Base-by-base conservation (phyloP, 2,113 vertebrate genomes). In the Cyphomyrus plagiostoma region DNA sequence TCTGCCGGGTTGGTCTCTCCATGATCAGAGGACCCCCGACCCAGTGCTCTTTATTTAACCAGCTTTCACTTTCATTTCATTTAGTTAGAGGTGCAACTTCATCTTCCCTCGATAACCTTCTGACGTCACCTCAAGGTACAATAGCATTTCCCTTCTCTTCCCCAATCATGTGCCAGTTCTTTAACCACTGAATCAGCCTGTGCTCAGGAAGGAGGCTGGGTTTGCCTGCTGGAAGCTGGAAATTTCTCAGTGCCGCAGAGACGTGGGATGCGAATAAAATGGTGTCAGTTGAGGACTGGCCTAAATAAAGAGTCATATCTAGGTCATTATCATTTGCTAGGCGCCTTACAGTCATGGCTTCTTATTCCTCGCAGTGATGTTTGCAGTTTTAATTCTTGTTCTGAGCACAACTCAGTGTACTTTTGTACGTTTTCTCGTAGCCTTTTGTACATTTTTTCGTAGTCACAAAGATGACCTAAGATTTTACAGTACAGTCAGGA, bases 1-100 rank as follows among this genome's bases (percentile, higher is more conserved):
- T n/a, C n/a, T n/a, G n/a, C n/a, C 93, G 90, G 94, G 92, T 94
- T 80, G 90, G 87, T 48, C 21, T 48, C 82, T 48, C 39, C 17
- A 6, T 80, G 8, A 80, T 42, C n/a, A 70, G 62, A 70, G 26
- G 10, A 26, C n/a, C 74, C 30, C 11, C 35, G 10, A 74, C 26
- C 70, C 30, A 17, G 30, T 13, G 5, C 5, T 39, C 13, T 77
- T 77, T 13, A 17, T 77, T 39, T 77, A 15, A 11, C 17, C 39
- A 5, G 35, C 70, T 35, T 77, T 77, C 15, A 17, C 13, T 77
- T 17, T 39, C 13, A 77, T 50, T 50, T 50, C 49, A 50, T 50
- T 13, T 50, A 82, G 77, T 45, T 46, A 21, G 5, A 82, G 39
- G 77, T 82, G 6, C 39, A 82, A 13, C 77, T 82, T 82, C 4